Base-by-base conservation (phyloP, 2,888 invertebrate species). In the Thera obeliscata region DNA sequence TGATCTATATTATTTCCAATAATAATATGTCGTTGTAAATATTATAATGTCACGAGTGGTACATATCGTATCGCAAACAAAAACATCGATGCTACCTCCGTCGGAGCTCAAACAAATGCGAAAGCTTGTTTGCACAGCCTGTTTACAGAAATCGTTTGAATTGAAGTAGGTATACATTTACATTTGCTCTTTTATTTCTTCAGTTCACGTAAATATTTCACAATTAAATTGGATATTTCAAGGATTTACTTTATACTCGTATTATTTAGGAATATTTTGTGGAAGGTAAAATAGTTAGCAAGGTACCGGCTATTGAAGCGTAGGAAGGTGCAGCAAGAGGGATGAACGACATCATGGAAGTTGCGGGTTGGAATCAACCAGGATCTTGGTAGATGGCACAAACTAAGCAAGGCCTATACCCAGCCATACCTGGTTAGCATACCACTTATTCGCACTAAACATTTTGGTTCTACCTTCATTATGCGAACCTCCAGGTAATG, bases 121-220 rank as follows among this genome's bases (percentile, higher is more conserved):
- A 56, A 38, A 59, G 22, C 59, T 56, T 60, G 48, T 65, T 65
- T 65, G 55, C 58, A 46, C 54, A 59, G 59, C n/a, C 12, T 65
- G 55, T 65, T 65, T 60, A 12, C 48, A 36, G 52, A 60, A 65
- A 41, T 55, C 49, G 41, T 60, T 65, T 55, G 48, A 56, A 58
- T 52, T 46, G 41, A 48, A 49, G 33, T 55, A 38, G 38, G 38
- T 38, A 38, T 22, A 22, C 22, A 41, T 41, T 55, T 48, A 55
- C 33, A 60, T 58, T 58, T 52, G 57, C 54, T 55, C 33, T 46
- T 8, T 46, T 58, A 49, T 60, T 22, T 43, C 9, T 50, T 8
- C 22, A 22, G n/a, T 33, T 1, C 52, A 12, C 2, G 56, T 12
- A 6, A 56, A 56, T 56, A 36, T 36, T 55, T 11, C 33, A 36